These are phyloP conservation scores for Reticulitermes lucifugus DNA, from an alignment of 2,888 invertebrate genomes.

Conservation along the genomic window DNA sequence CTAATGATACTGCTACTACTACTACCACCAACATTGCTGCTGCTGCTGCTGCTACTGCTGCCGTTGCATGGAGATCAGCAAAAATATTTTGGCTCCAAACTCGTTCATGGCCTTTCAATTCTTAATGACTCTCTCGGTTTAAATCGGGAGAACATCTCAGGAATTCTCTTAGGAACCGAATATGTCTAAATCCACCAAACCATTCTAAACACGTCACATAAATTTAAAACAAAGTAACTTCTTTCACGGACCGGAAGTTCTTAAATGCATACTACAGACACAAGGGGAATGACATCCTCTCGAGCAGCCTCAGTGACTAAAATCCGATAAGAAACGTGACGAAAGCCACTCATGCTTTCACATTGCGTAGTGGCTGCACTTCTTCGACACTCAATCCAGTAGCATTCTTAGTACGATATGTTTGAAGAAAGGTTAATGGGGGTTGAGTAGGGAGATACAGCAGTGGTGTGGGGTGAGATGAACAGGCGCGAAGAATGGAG, in stretches of 20 bases:
- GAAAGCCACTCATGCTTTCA: background rate
- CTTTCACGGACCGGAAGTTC: background rate
- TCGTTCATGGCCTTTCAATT: too few species aligned
- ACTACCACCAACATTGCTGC: too few species aligned
- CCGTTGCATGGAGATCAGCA: too few species aligned
- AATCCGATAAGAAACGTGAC: background rate
- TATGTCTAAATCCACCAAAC: too few species aligned
- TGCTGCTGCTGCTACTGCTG: too few species aligned
- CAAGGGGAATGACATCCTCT: background rate
- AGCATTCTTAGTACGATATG: conserved; percentile 1
- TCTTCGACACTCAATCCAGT: conserved; percentile 24
- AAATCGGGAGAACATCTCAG: too few species aligned
- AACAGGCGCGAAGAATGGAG: background rate
- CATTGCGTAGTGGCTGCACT: background rate
- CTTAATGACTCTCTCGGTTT: too few species aligned
- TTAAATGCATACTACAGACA: background rate
- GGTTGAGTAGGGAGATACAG: conserved; percentile 26
- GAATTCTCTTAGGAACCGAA: too few species aligned
- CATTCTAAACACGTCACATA: background rate
- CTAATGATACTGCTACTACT: too few species aligned
- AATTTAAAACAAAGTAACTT: background rate
- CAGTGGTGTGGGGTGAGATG: background rate
- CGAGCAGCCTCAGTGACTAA: background rate
- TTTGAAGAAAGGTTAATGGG: conserved; percentile 34
- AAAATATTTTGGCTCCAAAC: too few species aligned